Conservation (phyloP, 2,888 invertebrate genomes). For the Atrina japonica region DNA sequence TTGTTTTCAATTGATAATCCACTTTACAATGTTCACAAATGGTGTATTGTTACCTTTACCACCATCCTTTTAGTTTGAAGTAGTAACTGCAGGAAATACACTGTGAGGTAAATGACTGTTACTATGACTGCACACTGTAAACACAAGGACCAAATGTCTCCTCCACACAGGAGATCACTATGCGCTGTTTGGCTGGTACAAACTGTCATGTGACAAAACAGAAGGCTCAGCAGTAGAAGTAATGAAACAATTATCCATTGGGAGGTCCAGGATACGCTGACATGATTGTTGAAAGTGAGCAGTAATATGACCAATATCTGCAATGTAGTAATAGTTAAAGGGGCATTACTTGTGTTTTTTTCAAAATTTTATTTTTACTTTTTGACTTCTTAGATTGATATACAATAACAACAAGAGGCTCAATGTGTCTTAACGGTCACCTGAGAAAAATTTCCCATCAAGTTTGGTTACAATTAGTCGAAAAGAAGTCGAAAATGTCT, state of each 20-base stretch:
- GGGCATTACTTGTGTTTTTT: no score
- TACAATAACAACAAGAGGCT: no score
- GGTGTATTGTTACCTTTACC: no score
- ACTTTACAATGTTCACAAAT: no score
- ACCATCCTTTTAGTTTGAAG: no score
- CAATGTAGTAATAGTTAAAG: neutral
- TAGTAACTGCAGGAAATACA: constrained; percentile 34
- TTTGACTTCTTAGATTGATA: no score
- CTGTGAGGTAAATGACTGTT: neutral
- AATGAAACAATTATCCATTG: neutral
- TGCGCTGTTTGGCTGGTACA: constrained; percentile 61
- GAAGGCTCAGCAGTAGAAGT: constrained; percentile 7
- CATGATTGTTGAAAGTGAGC: neutral
- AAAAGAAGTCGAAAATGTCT: no score
- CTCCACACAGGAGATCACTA: constrained; percentile 59
- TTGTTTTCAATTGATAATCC: no score
- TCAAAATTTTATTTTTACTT: no score
- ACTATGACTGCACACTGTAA: constrained; percentile 9
- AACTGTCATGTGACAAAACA: constrained; percentile 60
- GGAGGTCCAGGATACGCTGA: neutral
- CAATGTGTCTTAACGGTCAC: no score
- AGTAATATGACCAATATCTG: constrained; percentile 1
- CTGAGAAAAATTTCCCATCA: no score
- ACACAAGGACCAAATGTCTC: neutral
- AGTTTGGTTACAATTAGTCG: no score